Conservation (phyloP, 1,140 invertebrate species). For the Ceratosolen solmsi region DNA sequence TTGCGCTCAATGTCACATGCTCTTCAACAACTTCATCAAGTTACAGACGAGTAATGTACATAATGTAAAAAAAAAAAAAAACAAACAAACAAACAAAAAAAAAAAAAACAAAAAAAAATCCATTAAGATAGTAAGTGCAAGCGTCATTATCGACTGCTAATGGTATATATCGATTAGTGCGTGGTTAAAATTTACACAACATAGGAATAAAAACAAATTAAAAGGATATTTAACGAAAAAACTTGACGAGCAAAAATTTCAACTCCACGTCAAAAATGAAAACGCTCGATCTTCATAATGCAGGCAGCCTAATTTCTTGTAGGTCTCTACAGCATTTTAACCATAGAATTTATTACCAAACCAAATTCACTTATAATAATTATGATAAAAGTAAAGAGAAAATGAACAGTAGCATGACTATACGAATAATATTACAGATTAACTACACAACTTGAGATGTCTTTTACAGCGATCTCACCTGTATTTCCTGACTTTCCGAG, state of each 20-base stretch:
- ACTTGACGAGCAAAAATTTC: background rate
- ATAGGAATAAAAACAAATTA: constrained; percentile 20
- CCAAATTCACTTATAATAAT: background rate
- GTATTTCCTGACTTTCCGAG: constrained; percentile 72
- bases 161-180: constrained; percentile 40
- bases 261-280: background rate
- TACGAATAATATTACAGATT: constrained; percentile 14
- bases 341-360: background rate
- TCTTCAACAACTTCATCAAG: background rate
- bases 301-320: background rate
- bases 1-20: constrained; percentile 31
- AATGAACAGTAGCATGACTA: background rate
- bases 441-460: constrained; percentile 29
- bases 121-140: constrained; percentile 44
- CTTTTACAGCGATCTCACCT: constrained; percentile 65
- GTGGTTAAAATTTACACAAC: constrained; percentile 47
- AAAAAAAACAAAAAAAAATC: constrained; percentile 20
- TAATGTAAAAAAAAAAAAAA: background rate
- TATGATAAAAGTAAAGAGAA: constrained; percentile 6
- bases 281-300: background rate
- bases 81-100: background rate
- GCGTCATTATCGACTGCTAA: constrained; percentile 19
- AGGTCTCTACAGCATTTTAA: background rate
- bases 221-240: background rate
- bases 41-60: constrained; percentile 23